Conservation (phyloP, 1,140 invertebrate species). For the Cephus cinctus region DNA sequence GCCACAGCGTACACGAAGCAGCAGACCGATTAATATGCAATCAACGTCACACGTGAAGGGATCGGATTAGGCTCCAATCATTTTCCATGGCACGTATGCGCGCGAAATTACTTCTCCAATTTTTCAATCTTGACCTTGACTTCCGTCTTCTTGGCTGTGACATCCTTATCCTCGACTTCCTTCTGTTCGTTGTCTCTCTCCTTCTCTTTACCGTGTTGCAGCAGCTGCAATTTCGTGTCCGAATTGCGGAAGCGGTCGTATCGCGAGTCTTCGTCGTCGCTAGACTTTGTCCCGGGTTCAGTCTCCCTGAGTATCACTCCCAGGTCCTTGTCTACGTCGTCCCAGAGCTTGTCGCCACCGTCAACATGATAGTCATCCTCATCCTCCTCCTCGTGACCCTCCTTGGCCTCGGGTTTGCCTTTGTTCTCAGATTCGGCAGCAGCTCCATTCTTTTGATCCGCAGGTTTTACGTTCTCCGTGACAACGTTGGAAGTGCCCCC, state of each 20-base stretch:
- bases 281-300: conserved; percentile 63
- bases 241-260: conserved; percentile 61
- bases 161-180: conserved; percentile 29
- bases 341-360: conserved; percentile 67
- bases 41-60: no score
- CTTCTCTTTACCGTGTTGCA: conserved; percentile 34
- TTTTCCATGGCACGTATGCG: no score
- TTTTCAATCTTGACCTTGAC: conserved; percentile 37
- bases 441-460: conserved; percentile 20
- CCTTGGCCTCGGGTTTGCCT: conserved; percentile 22
- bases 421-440: conserved; percentile 15
- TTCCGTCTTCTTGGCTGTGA: conserved; percentile 29
- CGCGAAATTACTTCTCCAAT: conserved; percentile 22
- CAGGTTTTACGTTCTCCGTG: conserved; percentile 20
- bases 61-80: no score
- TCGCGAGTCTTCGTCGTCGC: conserved; percentile 66
- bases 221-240: conserved; percentile 48
- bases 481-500: conserved; percentile 13
- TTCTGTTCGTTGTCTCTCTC: conserved; percentile 36
- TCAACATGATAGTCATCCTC: conserved; percentile 58
- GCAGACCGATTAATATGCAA: no score
- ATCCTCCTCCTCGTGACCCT: conserved; percentile 50
- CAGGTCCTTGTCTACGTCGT: conserved; percentile 74
- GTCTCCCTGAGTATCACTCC: conserved; percentile 67
- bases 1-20: no score